These are phyloP conservation scores for Caenorhabditis sulstoni DNA, from an alignment of 2,888 invertebrate species.

Conservation along the genomic window DNA sequence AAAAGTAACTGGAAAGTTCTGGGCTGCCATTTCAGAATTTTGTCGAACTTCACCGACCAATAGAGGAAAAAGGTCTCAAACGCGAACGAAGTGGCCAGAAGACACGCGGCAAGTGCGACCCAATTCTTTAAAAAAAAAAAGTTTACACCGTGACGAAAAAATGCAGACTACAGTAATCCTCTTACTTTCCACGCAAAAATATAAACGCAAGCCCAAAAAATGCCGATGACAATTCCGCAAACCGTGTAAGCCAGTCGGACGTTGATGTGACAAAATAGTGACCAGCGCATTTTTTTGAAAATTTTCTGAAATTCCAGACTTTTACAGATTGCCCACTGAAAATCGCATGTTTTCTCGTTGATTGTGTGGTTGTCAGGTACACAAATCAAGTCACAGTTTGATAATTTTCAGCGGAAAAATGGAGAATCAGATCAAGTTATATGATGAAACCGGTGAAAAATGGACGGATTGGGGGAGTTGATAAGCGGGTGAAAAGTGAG, in stretches of 20 bases:
- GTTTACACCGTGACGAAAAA: background rate
- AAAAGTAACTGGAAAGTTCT: slow-evolving; percentile 27
- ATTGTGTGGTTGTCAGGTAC: too few relatives aligned
- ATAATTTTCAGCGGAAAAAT: too few relatives aligned
- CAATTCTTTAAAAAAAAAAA: slow-evolving; percentile 52
- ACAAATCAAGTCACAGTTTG: slow-evolving; percentile 38
- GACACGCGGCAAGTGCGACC: slow-evolving; percentile 51
- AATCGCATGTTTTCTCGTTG: too few relatives aligned
- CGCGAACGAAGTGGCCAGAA: slow-evolving; percentile 35
- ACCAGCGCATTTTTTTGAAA: slow-evolving; percentile 22
- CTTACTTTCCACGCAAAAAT: slow-evolving; percentile 42
- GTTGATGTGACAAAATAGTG: slow-evolving; percentile 40
- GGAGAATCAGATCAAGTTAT: slow-evolving; percentile 48
- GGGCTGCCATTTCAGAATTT: slow-evolving; percentile 31
- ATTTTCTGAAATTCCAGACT: too few relatives aligned
- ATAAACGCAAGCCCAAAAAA: slow-evolving; percentile 42
- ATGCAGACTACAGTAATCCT: background rate
- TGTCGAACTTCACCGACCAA: slow-evolving; percentile 31
- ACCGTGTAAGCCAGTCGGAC: slow-evolving; percentile 42
- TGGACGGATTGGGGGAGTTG: slow-evolving; percentile 1
- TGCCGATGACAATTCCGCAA: slow-evolving; percentile 39
- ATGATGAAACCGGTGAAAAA: slow-evolving; percentile 40
- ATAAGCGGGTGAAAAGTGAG: slow-evolving; percentile 9
- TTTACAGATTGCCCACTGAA: too few relatives aligned
- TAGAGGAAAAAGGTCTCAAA: slow-evolving; percentile 46